Base-by-base conservation (phyloP, 2,797 vertebrate species). In the Varecia variegata region DNA sequence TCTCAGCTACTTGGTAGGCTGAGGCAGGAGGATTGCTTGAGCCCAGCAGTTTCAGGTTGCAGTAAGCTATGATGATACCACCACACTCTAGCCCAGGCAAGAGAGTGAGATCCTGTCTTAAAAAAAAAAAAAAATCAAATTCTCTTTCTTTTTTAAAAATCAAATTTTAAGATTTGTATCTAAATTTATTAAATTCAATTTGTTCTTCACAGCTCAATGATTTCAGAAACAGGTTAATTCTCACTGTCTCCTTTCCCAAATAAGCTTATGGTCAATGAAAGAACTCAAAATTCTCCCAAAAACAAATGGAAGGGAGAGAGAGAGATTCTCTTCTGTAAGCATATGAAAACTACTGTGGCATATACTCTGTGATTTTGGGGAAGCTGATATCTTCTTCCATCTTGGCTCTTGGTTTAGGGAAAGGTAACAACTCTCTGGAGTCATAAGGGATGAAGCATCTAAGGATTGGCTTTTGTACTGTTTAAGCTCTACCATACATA, bases 101-200 rank as follows among this genome's bases (percentile, higher is more conserved):
- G 32, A 67, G 32, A 67, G 15, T 67, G 62, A 67, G 32, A 65
- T 7, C 7, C 15, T n/a, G 8, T 65, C 62, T n/a, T 32, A n/a
- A 65, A 65, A 60, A n/a, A n/a, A n/a, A 56, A 70, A 74, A 67
- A 68, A 23, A 88, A 38, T 32, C 7, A 84, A 74, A 86, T 80
- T 70, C 0, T 68, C 43, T 77, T 80, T 60, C 68, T 25, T 12
- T 43, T 87, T 93, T 89, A 81, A 86, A 95, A 85, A 70, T 58
- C 45, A 54, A 71, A 87, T 21, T 68, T 62, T 47, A 94, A 94
- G 62, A 79, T 56, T 27, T 81, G 1, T 87, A 88, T 35, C n/a
- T 90, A 81, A 71, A 95, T 86, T 68, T 85, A 5, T 12, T 82
- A 96, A 94, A 71, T 47, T 81, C 15, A 47, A 21, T 91, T 77